phyloP scores from a whole-genome alignment of 2,888 invertebrate genomes.

The Sphecodes monilicornis region DNA sequence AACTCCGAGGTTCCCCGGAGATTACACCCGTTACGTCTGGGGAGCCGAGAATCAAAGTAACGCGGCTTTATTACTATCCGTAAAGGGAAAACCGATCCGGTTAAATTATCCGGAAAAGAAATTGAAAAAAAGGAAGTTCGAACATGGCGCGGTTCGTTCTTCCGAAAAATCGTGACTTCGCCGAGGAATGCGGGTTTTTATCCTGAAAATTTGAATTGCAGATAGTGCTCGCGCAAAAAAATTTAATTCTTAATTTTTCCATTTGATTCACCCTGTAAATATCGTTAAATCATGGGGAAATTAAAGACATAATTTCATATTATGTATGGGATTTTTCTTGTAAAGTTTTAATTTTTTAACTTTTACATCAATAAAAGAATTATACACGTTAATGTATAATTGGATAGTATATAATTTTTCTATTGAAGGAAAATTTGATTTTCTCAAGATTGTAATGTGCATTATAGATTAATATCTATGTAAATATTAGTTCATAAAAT shows the following conservation, averaged over 20 bases:
- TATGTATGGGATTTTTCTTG: neutral
- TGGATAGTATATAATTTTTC: neutral
- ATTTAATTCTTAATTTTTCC: neutral
- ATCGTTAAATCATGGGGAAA: neutral
- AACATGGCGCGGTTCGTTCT: neutral
- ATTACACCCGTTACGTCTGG: conserved; percentile 6
- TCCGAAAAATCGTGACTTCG: neutral
- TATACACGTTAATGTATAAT: neutral
- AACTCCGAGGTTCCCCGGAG: conserved; percentile 13
- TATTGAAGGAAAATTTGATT: neutral
- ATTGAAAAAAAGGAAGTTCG: conserved; percentile 39
- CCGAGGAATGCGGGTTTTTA: neutral
- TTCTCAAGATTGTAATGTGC: too few species aligned
- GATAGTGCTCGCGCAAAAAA: neutral
- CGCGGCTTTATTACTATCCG: conserved; percentile 41
- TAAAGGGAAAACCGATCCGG: conserved; percentile 33
- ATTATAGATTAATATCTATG: too few species aligned
- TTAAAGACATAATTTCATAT: neutral
- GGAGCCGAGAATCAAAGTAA: conserved; percentile 39
- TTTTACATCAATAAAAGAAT: too few species aligned
- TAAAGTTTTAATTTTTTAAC: too few species aligned
- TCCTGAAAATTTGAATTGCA: neutral
- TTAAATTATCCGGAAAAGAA: conserved; percentile 41
- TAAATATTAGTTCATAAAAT: too few species aligned
- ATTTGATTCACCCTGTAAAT: neutral